Evolutionary conservation across 1,140 invertebrate species (phyloP).

Genomic region (Leptoteleia sp.): DNA sequence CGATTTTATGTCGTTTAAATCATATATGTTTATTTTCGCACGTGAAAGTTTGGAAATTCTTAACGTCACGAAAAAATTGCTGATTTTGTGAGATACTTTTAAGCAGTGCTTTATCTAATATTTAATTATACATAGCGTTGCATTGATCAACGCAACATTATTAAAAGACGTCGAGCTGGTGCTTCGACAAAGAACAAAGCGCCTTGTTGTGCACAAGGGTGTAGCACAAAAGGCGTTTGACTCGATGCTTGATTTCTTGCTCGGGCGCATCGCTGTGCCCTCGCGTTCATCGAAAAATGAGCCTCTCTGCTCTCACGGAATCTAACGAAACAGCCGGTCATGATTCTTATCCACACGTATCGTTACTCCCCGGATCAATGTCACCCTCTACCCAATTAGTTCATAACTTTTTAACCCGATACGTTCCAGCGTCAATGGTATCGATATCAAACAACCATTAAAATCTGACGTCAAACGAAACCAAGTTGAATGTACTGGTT

Average conservation of each 20-base stretch:
- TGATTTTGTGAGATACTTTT: constrained; percentile 15
- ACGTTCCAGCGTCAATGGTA: neutral
- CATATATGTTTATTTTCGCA: too few relatives aligned
- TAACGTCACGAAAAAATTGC: neutral
- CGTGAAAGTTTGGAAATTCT: too few relatives aligned
- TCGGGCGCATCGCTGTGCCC: constrained; percentile 9
- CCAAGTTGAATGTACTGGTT: too few relatives aligned
- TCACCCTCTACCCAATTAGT: constrained; percentile 41
- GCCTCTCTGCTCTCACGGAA: constrained; percentile 23
- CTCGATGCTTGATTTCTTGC: constrained; percentile 43
- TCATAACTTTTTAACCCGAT: constrained; percentile 18
- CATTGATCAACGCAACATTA: constrained; percentile 54
- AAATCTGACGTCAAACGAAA: neutral
- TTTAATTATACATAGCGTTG: constrained; percentile 46
- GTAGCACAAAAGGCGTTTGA: constrained; percentile 39
- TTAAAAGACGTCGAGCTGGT: constrained; percentile 51
- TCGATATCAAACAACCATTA: constrained; percentile 6
- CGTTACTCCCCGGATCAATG: constrained; percentile 18
- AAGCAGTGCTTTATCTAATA: constrained; percentile 36
- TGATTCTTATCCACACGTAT: constrained; percentile 47
- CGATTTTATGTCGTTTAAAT: neutral
- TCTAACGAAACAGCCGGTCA: constrained; percentile 14
- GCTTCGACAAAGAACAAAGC: constrained; percentile 55
- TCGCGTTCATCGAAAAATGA: constrained; percentile 44
- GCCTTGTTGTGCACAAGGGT: constrained; percentile 38